Conservation (phyloP, 2,113 vertebrate species). For the Salminus brasiliensis region DNA sequence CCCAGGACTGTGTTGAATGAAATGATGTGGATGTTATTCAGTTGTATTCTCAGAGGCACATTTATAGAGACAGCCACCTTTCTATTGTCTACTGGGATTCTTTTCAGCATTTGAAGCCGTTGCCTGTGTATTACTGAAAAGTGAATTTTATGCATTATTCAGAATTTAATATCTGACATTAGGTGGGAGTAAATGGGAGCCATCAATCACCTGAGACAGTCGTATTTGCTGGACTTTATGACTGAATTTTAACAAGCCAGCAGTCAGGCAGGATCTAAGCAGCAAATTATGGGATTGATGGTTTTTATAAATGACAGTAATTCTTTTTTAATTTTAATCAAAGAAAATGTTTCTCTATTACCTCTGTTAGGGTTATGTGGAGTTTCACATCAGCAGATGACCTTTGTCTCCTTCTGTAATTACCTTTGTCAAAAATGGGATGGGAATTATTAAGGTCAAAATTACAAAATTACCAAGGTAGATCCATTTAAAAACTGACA, state of each 20-base stretch:
- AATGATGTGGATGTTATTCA: not conserved
- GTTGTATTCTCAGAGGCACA: constrained; percentile 8
- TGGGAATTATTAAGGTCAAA: not conserved
- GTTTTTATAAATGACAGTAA: constrained; percentile 66
- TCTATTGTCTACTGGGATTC: constrained; percentile 17
- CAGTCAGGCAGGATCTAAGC: constrained; percentile 61
- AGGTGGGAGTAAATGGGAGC: constrained; percentile 70
- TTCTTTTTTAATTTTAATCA: constrained; percentile 63
- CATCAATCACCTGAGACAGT: constrained; percentile 73
- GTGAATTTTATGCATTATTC: constrained; percentile 71
- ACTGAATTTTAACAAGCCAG: constrained; percentile 63
- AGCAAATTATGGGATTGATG: constrained; percentile 59
- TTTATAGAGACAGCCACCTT: constrained; percentile 6
- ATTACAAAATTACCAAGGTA: not conserved
- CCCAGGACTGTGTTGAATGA: not conserved
- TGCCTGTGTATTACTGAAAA: constrained; percentile 32
- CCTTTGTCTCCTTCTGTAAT: constrained; percentile 29
- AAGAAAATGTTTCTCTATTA: constrained; percentile 33
- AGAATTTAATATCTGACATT: constrained; percentile 72
- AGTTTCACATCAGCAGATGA: constrained; percentile 58
- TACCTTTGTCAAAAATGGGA: not conserved
- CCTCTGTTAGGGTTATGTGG: constrained; percentile 49
- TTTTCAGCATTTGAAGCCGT: not conserved
- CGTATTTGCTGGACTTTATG: constrained; percentile 61
- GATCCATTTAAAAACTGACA: not conserved